Percentiles rank a stretch among this genome's conserved stretches.
Conservation (phyloP, 1,140 invertebrate genomes). For the Drosophila ironensis region DNA sequence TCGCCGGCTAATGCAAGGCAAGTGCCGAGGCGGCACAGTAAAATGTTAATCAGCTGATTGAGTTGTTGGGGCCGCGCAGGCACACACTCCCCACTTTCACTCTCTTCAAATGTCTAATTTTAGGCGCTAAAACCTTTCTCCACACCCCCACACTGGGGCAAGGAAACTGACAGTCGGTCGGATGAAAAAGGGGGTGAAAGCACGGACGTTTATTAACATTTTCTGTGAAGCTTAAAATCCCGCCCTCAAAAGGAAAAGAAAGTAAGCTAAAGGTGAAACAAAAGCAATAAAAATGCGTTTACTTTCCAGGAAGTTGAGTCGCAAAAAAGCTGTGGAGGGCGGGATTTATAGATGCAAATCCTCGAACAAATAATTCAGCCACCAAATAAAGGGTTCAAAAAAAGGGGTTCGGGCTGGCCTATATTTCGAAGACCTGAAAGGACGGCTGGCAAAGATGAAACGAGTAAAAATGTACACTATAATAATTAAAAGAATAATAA, state of each 20-base stretch:
- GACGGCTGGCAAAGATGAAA: too few species aligned
- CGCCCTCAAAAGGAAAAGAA: conserved; percentile 20
- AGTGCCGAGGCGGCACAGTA: conserved; percentile 67
- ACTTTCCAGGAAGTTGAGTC: conserved; percentile 68
- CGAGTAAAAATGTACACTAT: too few species aligned
- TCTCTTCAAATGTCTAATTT: conserved; percentile 66
- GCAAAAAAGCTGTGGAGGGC: neutral
- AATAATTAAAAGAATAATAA: too few species aligned
- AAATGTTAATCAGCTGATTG: conserved; percentile 81
- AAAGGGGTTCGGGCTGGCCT: too few species aligned
- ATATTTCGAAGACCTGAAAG: too few species aligned
- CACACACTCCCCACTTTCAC: conserved; percentile 29
- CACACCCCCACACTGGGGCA: neutral
- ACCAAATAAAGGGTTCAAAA: too few species aligned
- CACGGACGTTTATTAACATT: conserved; percentile 73
- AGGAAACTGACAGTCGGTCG: conserved; percentile 34
- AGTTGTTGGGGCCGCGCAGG: conserved; percentile 61
- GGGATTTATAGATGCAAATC: conserved; percentile 76
- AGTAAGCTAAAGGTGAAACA: conserved; percentile 53
- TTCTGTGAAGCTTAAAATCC: conserved; percentile 69
- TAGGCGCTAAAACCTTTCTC: conserved; percentile 58
- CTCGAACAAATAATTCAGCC: conserved; percentile 79
- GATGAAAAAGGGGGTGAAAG: conserved; percentile 10
- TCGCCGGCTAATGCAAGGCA: conserved; percentile 69
- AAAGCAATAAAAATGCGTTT: conserved; percentile 80